Conservation (phyloP, 2,113 vertebrate species). For the Athene noctua region DNA sequence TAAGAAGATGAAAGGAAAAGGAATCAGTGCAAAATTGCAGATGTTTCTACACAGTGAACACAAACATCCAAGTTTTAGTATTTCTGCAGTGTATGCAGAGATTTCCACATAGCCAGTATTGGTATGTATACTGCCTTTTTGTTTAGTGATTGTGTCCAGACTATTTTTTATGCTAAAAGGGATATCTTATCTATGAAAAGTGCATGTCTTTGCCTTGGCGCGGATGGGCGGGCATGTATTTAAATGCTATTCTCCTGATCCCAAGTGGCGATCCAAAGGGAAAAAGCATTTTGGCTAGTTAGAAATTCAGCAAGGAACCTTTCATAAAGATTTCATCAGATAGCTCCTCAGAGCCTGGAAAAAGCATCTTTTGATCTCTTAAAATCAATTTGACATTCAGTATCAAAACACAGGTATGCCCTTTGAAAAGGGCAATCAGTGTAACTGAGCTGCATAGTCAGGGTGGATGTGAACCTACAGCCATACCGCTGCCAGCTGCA, state of each 20-base stretch:
- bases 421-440: background rate
- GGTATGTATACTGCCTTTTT: background rate
- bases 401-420: background rate
- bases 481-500: accelerated
- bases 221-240: background rate
- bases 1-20: background rate
- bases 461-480: background rate
- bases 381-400: background rate
- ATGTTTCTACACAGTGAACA: background rate
- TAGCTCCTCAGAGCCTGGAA: background rate
- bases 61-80: background rate
- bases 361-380: background rate
- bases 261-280: background rate
- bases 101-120: background rate
- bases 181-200: background rate
- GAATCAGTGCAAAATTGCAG: background rate
- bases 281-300: background rate
- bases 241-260: background rate
- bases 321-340: background rate
- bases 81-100: background rate
- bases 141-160: background rate
- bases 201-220: background rate
- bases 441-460: background rate
- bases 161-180: background rate
- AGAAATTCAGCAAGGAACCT: background rate